These are phyloP conservation scores for Dinothrombium tinctorium DNA, from an alignment of 1,140 invertebrate species.

Conservation along the genomic window DNA sequence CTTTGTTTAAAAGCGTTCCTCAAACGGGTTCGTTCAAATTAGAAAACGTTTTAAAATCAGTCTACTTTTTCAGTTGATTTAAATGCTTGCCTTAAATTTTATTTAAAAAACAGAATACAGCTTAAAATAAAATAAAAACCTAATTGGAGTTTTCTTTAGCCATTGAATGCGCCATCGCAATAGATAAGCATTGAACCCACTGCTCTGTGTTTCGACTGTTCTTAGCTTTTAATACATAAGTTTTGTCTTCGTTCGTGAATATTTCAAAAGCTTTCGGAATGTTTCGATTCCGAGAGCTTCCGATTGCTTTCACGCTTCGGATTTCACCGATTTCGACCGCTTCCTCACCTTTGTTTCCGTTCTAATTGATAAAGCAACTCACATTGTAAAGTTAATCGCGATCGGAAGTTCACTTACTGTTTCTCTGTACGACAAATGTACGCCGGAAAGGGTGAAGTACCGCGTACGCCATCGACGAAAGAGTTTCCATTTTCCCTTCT, in stretches of 20 bases:
- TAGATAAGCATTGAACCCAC: conserved; percentile 72
- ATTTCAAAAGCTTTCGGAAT: conserved; percentile 90
- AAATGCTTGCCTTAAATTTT: too few species aligned
- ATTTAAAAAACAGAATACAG: too few species aligned
- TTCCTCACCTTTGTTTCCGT: conserved; percentile 22
- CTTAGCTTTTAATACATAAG: conserved; percentile 71
- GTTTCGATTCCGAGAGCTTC: conserved; percentile 41
- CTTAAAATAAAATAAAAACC: too few species aligned
- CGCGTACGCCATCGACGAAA: conserved; percentile 70
- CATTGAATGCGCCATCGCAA: conserved; percentile 58
- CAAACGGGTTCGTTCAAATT: conserved; percentile 47
- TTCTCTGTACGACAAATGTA: conserved; percentile 63
- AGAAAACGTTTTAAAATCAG: conserved; percentile 41
- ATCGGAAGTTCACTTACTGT: conserved; percentile 31
- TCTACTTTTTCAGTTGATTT: conserved; percentile 35
- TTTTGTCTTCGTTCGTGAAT: conserved; percentile 64
- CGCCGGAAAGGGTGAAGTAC: conserved; percentile 76
- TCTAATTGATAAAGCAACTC: conserved; percentile 11
- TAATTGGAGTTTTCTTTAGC: conserved; percentile 36
- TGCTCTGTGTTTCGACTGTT: conserved; percentile 81
- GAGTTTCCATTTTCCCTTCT: conserved; percentile 72
- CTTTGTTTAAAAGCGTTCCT: conserved; percentile 21
- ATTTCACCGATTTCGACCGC: conserved; percentile 69
- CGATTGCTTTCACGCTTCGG: conserved; percentile 56
- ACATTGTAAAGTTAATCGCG: background rate